phyloP scores from a whole-genome alignment of 2,113 vertebrate species.

The Otolemur garnettii region DNA sequence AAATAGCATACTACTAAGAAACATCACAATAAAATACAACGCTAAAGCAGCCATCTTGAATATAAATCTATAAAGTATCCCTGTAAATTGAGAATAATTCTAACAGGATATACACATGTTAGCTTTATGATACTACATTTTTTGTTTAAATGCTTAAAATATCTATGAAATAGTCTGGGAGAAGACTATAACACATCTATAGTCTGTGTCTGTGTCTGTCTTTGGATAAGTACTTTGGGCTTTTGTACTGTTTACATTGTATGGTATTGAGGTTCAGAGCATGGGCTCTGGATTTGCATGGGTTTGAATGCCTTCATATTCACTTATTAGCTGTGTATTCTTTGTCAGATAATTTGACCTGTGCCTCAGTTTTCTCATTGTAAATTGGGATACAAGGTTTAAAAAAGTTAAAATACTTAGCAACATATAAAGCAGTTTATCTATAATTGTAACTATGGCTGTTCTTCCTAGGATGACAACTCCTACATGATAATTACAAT shows the following conservation, averaged over 20 bases:
- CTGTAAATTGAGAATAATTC: neutral
- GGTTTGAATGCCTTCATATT: neutral
- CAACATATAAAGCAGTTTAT: neutral
- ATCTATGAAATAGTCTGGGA: neutral
- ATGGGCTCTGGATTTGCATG: neutral
- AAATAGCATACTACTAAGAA: neutral
- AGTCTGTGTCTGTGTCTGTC: neutral
- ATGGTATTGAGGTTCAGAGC: neutral
- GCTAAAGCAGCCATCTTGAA: neutral
- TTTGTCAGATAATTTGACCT: conserved; percentile 18
- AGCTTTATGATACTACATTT: neutral
- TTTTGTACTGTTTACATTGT: neutral
- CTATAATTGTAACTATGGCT: neutral
- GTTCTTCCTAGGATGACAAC: neutral
- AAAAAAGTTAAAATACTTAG: conserved; percentile 24
- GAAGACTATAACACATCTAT: neutral
- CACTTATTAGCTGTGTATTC: neutral
- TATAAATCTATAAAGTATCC: neutral
- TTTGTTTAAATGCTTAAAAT: conserved; percentile 49
- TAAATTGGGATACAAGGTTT: conserved; percentile 20
- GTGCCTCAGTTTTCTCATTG: neutral
- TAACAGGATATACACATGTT: neutral
- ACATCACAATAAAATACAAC: neutral
- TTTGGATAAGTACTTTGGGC: neutral
- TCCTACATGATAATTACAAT: neutral